Base-by-base conservation (phyloP, 2,113 vertebrate genomes). In the zebrafish (Danio rerio) region DNA sequence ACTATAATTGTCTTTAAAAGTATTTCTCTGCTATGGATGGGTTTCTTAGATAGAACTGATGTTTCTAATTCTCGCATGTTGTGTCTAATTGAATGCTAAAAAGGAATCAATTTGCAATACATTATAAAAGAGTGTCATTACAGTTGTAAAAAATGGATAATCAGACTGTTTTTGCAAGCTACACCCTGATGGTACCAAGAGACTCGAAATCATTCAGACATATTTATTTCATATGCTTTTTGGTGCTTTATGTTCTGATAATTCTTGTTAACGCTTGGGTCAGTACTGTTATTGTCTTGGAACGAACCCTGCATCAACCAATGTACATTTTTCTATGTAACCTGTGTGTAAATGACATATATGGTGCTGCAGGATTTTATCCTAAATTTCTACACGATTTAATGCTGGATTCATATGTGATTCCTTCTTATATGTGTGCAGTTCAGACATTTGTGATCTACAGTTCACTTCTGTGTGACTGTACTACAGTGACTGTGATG, bases 301-400 rank as follows among this genome's bases (percentile, higher is more conserved):
- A 83, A 52, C 77, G 68, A 68, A 21, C 63, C 40, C 55, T 83
- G 42, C 81, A 82, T 76, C 13, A 76, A 20, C 81, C 62, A 13
- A 82, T 75, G 80, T 82, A 82, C 31, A 40, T 82, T 55, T 82
- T 82, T 66, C 45, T 82, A 12, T 69, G 72, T n/a, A 82, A 77
- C 45, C 62, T 82, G n/a, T 73, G 11, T 73, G 11, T 82, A 53
- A 82, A 82, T 59, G 81, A 43, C 18, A 40, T 76, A 2, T 77
- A 59, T 47, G 62, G 81, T 20, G 56, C 62, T 12, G 63, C 71
- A 62, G 52, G 62, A 12, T 82, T 82, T 45, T 82, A 76, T 49
- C 81, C 81, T 8, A 82, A 82, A 69, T 70, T 70, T 5, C 18
- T 70, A 16, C 47, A 50, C 50, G 68, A 50, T 70, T 50, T 50